A percentile compares a stretch with the other conserved stretches of the same genome.
phyloP scores from a whole-genome alignment of 2,113 vertebrate species.

The Probosciger aterrimus region DNA sequence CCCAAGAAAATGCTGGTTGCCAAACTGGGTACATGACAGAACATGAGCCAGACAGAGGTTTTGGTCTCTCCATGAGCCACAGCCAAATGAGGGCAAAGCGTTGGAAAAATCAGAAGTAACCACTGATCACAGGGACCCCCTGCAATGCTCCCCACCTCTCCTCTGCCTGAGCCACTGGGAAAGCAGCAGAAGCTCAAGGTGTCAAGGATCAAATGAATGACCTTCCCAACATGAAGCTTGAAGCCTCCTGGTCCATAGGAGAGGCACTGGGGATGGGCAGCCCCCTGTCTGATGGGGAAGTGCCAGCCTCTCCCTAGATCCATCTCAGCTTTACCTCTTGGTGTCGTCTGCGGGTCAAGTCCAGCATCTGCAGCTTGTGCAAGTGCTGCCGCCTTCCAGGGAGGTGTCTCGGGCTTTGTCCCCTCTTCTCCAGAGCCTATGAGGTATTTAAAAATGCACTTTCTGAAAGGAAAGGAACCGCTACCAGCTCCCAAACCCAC shows the following conservation, averaged over 20 bases:
- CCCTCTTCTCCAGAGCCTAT: conserved; percentile 62
- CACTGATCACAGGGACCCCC: not conserved
- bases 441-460: not conserved
- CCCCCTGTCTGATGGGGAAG: rapidly evolving
- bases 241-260: not conserved
- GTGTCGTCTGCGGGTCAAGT: conserved; percentile 59
- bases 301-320: not conserved
- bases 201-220: not conserved
- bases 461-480: not conserved
- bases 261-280: not conserved
- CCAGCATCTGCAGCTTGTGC: conserved; percentile 78
- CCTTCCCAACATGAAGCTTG: not conserved
- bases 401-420: not conserved
- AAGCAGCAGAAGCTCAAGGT: not conserved
- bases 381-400: conserved; percentile 74
- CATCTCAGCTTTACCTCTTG: conserved; percentile 61
- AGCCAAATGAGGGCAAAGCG: rapidly evolving
- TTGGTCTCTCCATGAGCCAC: not conserved
- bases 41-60: not conserved
- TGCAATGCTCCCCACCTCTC: not conserved
- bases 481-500: not conserved
- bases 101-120: not conserved
- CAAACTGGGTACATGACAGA: not conserved
- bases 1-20: not conserved
- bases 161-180: not conserved